Base-by-base conservation (phyloP, 2,113 vertebrate genomes). In the Alexandromys fortis region DNA sequence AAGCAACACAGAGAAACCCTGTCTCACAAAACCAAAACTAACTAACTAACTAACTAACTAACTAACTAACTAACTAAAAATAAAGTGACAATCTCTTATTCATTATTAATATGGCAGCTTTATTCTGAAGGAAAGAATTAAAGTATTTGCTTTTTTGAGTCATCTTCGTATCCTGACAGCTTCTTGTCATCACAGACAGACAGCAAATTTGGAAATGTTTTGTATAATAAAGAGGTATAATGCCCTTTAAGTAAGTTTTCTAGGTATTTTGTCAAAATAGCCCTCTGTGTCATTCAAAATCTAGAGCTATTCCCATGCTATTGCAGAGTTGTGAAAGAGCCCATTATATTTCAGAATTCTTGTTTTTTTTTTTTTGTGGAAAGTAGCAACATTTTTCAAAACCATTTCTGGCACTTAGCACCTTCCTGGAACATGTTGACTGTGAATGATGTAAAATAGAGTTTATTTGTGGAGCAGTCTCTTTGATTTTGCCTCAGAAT, bases 311-410 rank as follows among this genome's bases (percentile, higher is more conserved):
- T 77, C 45, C 47, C 16, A 63, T 52, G n/a, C 21, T 61, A 72
- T 89, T 76, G 22, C 30, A 93, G 42, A 81, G 12, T 75, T 9
- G 42, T 49, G 24, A n/a, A 81, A 81, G 63, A 91, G 65, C 55
- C 24, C 89, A 67, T 14, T 67, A 8, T 91, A 24, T 70, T 91
- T 76, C 28, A 63, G 45, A 90, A 68, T n/a, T 92, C 89, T 90
- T 96, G 21, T 90, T 77, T 49, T 47, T 95, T 92, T 90, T 77
- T 49, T 47, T 95, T 92, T 33, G 19, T 90, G 52, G 68, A 72
- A 58, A 92, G 73, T 86, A 86, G 42, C 67, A 73, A 72, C 9
- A 82, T 86, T 82, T 95, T 95, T 47, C 38, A 86, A 90, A 30
- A 82, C 38, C 52, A 87, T 94, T 89, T 92, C 45, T 26, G 65